Base-by-base conservation (phyloP, 2,888 invertebrate species). In the Drosophila pseudotakahashii region DNA sequence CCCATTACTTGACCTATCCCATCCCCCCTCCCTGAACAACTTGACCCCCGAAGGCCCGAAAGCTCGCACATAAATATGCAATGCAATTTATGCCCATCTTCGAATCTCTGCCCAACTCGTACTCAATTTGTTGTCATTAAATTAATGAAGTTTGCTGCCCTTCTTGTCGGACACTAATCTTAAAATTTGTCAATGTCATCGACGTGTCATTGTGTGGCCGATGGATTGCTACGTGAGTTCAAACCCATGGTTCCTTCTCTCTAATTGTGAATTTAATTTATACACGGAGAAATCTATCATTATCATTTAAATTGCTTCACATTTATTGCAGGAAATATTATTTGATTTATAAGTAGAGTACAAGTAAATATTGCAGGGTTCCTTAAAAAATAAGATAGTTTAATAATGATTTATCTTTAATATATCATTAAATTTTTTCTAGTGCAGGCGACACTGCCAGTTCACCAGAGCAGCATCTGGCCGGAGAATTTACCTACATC, bases 91-190 rank as follows among this genome's bases (percentile, higher is more conserved):
- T 52, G 75, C 63, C 37, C 58, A 64, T 66, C 70, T 16, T 26
- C 32, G 39, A 26, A 45, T 47, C 71, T 34, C 7, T 6, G 42
- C 9, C 41, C n/a, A 62, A 61, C 60, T 60, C 66, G 66, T 68
- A 75, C 81, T 62, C 76, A 78, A 81, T 78, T 77, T 84, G 69
- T 78, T 87, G 67, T 78, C 78, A 81, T 81, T 83, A 84, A 75
- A 78, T 81, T 76, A 84, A 81, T 76, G 75, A 78, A 72, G 69
- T 72, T 73, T 61, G 54, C 45, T 34, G 32, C 63, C 66, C 50
- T 39, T 47, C 64, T 45, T 66, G 59, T 44, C 62, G 39, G 50
- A 30, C 64, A 51, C 53, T 78, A 72, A 81, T 78, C 73, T 73
- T 88, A 74, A 79, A 79, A 85, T 73, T 88, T 79, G 70, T 64